Conservation (phyloP, 2,113 vertebrate genomes). For the Phalacrocorax brasilianus region DNA sequence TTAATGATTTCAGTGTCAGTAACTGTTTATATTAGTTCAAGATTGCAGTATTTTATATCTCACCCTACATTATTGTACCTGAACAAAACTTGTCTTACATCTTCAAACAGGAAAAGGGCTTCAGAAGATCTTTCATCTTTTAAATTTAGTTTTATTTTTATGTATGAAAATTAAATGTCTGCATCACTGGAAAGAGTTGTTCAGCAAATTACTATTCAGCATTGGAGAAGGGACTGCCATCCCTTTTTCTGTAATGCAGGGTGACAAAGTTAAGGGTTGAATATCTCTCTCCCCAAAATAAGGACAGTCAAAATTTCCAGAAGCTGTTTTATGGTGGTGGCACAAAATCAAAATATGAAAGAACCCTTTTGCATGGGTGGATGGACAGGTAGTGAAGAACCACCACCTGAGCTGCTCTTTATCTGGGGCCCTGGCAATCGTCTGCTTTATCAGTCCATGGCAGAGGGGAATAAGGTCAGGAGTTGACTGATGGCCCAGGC, state of each 20-base stretch:
- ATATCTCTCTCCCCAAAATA: not conserved
- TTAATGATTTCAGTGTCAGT: not conserved
- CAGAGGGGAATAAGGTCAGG: not conserved
- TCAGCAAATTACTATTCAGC: not conserved
- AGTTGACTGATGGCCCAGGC: not conserved
- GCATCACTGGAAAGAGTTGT: not conserved
- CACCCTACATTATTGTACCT: not conserved
- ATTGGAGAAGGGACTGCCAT: not conserved
- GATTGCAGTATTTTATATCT: not conserved
- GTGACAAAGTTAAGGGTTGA: not conserved
- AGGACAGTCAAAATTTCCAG: not conserved
- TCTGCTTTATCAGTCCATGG: not conserved
- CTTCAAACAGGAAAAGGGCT: not conserved
- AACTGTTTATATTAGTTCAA: not conserved
- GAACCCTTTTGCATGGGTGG: not conserved
- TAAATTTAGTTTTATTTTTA: not conserved
- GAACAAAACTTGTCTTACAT: not conserved
- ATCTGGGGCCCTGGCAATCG: not conserved
- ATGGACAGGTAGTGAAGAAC: not conserved
- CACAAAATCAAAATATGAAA: not conserved
- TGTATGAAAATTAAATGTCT: not conserved
- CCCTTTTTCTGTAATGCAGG: not conserved
- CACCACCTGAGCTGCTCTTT: not conserved
- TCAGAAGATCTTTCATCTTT: not conserved
- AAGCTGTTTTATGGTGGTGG: not conserved